phyloP scores from a whole-genome alignment of 2,888 invertebrate species.

The Rotaria socialis region DNA sequence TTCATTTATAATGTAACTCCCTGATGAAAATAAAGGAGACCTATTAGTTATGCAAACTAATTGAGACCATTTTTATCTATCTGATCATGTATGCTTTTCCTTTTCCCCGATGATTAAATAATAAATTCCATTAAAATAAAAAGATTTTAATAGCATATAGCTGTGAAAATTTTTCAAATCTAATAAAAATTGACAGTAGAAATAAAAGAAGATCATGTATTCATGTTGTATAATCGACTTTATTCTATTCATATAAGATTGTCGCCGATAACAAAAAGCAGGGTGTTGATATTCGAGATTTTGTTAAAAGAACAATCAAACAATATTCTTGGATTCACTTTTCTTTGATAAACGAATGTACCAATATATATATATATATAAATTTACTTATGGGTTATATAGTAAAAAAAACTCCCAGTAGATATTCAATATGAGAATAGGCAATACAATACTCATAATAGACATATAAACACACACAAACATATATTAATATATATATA shows the following conservation, averaged over 20 bases:
- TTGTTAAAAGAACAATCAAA: not conserved
- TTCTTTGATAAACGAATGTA: not conserved
- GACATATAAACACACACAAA: not conserved
- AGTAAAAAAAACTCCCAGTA: not conserved
- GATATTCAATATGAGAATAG: not conserved
- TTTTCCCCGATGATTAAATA: not conserved
- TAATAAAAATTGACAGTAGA: not conserved
- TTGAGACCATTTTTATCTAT: not conserved
- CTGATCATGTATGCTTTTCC: not conserved
- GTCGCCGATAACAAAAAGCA: not conserved
- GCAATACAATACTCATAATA: slow-evolving; percentile 8
- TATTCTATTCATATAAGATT: not conserved
- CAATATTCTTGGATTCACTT: not conserved
- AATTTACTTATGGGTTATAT: slow-evolving; percentile 7
- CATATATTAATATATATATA: not conserved
- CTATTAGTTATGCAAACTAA: not conserved
- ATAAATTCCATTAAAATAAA: not conserved
- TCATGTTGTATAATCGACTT: not conserved
- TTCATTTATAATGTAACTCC: not conserved
- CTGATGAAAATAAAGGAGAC: not conserved
- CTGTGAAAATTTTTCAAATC: not conserved
- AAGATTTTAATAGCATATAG: not conserved
- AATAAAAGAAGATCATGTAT: not conserved
- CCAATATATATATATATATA: not conserved
- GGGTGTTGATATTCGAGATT: not conserved